A percentile compares a stretch with the other conserved stretches of the same genome.
phyloP scores from a whole-genome alignment of 2,888 invertebrate genomes.

The Aelia acuminata region DNA sequence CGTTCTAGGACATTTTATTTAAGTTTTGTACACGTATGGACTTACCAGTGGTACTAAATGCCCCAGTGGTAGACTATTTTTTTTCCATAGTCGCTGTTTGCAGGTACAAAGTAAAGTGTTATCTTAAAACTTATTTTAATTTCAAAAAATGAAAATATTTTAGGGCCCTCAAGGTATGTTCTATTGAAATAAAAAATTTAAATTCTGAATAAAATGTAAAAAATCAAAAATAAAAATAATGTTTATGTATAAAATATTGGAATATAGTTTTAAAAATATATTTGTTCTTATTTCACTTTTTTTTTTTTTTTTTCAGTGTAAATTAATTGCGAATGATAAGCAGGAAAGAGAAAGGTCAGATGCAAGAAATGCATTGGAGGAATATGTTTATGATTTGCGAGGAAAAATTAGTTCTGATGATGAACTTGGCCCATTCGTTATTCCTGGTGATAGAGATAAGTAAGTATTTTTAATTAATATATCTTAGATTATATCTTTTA shows the following conservation, averaged over 20 bases:
- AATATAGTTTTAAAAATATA: background rate
- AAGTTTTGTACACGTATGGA: too few species aligned
- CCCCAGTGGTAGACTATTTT: too few species aligned
- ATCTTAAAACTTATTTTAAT: too few species aligned
- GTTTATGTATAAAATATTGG: background rate
- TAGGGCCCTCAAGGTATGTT: too few species aligned
- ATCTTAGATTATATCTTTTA: background rate
- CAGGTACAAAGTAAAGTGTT: too few species aligned
- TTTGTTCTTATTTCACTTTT: constrained; percentile 46
- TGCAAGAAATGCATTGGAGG: constrained; percentile 96
- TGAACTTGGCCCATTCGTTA: constrained; percentile 81
- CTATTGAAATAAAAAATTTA: too few species aligned
- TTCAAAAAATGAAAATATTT: too few species aligned
- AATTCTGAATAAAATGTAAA: too few species aligned
- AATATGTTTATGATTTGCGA: constrained; percentile 97
- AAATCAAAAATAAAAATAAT: too few species aligned
- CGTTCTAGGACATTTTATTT: too few species aligned
- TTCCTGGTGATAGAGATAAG: constrained; percentile 74
- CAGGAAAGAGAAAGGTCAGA: constrained; percentile 96
- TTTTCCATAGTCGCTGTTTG: too few species aligned
- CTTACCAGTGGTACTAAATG: too few species aligned
- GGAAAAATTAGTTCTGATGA: constrained; percentile 87
- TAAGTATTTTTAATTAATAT: constrained; percentile 25
- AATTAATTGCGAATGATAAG: constrained; percentile 88
- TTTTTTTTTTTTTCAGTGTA: constrained; percentile 74